A percentile compares a stretch with the other conserved stretches of the same genome.
Evolutionary conservation across 2,888 invertebrate species (phyloP).

Genomic region (Rapana venosa): DNA sequence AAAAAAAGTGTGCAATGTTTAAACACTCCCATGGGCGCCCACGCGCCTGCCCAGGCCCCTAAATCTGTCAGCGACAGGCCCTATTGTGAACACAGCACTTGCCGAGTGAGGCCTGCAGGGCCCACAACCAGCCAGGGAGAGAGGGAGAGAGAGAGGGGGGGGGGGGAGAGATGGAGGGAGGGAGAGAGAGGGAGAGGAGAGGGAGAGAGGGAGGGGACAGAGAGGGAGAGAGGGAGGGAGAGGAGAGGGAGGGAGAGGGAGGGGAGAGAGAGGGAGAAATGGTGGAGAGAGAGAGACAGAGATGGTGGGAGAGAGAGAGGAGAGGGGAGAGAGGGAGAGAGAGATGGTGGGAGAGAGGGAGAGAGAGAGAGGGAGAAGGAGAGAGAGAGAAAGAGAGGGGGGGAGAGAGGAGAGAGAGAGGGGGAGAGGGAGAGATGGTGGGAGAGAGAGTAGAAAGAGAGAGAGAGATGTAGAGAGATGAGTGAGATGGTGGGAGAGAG

Average conservation of each 20-base stretch:
- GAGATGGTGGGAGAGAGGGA: no score
- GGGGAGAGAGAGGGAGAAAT: no score
- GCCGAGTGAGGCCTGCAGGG: not conserved
- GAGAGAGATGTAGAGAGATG: not conserved
- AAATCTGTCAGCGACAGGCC: not conserved
- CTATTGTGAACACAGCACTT: not conserved
- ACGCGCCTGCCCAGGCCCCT: not conserved
- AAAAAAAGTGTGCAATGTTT: no score
- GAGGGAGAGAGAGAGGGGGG: not conserved
- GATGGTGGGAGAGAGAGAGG: no score
- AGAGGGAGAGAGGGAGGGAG: not conserved
- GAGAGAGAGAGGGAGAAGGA: no score
- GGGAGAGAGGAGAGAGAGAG: not conserved
- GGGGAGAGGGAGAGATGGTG: not conserved
- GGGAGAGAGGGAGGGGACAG: not conserved
- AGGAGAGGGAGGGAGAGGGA: no score
- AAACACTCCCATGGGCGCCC: no score
- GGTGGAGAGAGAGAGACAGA: no score
- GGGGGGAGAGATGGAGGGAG: not conserved
- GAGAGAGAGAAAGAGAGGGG: no score
- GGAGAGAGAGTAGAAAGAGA: not conserved
- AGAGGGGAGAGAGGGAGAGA: no score
- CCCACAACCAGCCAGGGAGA: not conserved
- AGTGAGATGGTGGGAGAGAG: no score
- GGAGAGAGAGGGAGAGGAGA: not conserved